A percentile compares a stretch with the other conserved stretches of the same genome.
Evolutionary conservation across 2,888 invertebrate species (phyloP).

Genomic region (Cephus sareptanus): DNA sequence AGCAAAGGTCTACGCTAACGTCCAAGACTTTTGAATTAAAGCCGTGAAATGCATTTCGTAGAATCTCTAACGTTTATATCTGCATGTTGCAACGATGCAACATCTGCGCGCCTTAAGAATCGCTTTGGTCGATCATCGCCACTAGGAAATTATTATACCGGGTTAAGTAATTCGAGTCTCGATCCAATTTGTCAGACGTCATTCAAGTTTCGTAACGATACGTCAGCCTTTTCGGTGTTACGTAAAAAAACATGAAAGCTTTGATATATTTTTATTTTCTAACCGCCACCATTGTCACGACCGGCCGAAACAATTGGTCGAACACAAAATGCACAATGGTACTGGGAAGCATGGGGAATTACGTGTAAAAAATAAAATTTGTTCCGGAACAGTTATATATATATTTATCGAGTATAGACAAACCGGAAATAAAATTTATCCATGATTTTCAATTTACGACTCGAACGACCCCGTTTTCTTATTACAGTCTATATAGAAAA

Average conservation of each 20-base stretch:
- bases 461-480: neutral
- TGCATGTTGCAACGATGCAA: neutral
- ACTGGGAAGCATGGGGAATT: neutral
- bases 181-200: neutral
- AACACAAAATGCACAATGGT: neutral
- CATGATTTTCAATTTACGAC: neutral
- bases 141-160: neutral
- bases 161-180: neutral
- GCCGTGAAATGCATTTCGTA: neutral
- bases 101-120: neutral
- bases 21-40: neutral
- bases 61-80: neutral
- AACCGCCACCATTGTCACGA: neutral
- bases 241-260: neutral
- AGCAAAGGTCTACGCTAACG: neutral
- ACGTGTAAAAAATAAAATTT: neutral
- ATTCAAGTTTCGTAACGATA: neutral
- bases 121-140: neutral
- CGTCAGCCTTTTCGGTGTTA: neutral
- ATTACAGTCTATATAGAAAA: neutral
- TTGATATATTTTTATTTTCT: neutral
- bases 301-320: neutral
- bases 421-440: neutral
- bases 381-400: neutral
- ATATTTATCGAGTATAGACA: neutral